Evolutionary conservation across 2,113 vertebrate species (phyloP), one percentile per base, ranked within the genome.

Genomic region (Nesogale talazaci): DNA sequence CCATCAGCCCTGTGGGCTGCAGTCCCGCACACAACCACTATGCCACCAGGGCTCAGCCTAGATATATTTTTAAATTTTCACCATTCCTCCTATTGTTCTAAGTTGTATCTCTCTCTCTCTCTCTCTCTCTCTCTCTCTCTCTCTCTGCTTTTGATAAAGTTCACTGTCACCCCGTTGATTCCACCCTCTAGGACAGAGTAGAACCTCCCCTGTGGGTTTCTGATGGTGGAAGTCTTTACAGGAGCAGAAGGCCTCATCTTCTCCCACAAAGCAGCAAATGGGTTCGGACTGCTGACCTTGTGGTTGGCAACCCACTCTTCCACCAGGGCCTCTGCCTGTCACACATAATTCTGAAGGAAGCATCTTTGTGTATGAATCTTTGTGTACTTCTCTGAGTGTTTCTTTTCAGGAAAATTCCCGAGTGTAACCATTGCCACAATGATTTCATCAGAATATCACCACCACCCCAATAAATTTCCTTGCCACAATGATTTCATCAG

Each of bases 261-360:
- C 46, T 52, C 46, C 46, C 46, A 52, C 46, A 52, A 52, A 52
- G 46, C 46, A 52, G 46, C 46, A 12, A 12, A 52, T 52, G 46
- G 46, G 46, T 52, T 52, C 46, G 14, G 14, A 52, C 14, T 6
- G 46, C 46, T 52, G 46, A 52, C 46, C 46, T 52, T 52, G 46
- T 52, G 46, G 46, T 52, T 52, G 1, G 46, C 46, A 52, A 52
- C 9, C 46, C 46, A 52, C 46, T 52, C 10, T 52, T 52, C 46
- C 46, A 52, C 46, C 46, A 11, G 46, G 46, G 5, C 46, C 56
- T 72, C 76, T 82, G 77, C 11, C 57, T 87, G 79, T 81, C 80
- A 34, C 78, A 83, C 91, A 27, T 79, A 88, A 86, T 86, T 83
- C 36, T 93, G 63, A 16, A 79, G 69, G 88, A 93, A 88, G 61